Percentiles rank a stretch among this genome's conserved stretches.
Evolutionary conservation across 35 echinoderm and acorn worm genomes (phyloP).

Genomic region (Stichopus chloronotus): DNA sequence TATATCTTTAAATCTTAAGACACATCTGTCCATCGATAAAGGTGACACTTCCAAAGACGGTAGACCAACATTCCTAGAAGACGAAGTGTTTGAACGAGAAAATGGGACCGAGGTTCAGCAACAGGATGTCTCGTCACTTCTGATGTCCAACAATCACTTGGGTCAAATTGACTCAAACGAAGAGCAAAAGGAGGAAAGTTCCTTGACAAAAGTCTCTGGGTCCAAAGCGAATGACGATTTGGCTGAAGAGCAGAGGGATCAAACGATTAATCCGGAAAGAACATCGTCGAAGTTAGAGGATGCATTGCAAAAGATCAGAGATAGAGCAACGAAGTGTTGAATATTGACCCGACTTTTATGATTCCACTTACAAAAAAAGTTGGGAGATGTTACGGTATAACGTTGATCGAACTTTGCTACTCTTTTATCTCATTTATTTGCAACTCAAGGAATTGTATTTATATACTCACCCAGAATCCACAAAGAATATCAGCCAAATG

Average conservation of each 20-base stretch:
- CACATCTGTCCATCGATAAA: conserved; percentile 19
- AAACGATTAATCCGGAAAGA: background rate
- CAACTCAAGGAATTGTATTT: no score
- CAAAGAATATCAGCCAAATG: no score
- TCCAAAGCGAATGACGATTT: background rate
- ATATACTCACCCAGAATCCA: no score
- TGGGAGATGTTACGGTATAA: no score
- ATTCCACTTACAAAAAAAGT: no score
- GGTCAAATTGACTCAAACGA: background rate
- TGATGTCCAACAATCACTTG: background rate
- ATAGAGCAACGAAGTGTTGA: conserved; percentile 37
- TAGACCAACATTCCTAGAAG: background rate
- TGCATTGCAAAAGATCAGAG: conserved; percentile 42
- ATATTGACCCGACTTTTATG: background rate
- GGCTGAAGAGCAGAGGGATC: background rate
- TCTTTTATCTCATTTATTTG: no score
- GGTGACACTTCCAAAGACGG: background rate
- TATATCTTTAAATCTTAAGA: background rate
- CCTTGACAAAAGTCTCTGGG: background rate
- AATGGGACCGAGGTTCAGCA: background rate
- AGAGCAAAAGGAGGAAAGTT: background rate
- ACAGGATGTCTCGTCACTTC: background rate
- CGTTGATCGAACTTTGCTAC: no score
- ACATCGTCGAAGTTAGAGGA: conserved; percentile 29
- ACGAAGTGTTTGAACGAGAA: conserved; percentile 37